Percentiles rank a stretch among this genome's conserved stretches.
Evolutionary conservation across 2,113 vertebrate species (phyloP).

Genomic region (Perccottus glenii): DNA sequence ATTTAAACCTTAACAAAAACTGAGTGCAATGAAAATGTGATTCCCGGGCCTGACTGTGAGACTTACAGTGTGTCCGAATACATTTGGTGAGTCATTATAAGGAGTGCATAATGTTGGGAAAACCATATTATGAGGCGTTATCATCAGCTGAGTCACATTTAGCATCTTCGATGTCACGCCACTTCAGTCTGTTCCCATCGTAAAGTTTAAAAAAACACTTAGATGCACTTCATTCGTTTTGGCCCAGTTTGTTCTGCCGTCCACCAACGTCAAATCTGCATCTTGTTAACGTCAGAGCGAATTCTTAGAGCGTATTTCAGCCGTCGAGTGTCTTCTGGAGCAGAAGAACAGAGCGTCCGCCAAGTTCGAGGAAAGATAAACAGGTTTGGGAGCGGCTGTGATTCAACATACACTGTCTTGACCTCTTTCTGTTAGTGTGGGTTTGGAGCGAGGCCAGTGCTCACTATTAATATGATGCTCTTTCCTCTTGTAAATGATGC

Average conservation of each 20-base stretch:
- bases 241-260: conserved; percentile 4
- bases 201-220: conserved; percentile 1
- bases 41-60: conserved; percentile 4
- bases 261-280: conserved; percentile 33
- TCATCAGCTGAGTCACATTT: conserved; percentile 15
- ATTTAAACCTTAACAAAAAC: conserved; percentile 42
- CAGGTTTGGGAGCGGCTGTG: conserved; percentile 40
- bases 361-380: conserved; percentile 61
- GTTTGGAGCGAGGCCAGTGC: conserved; percentile 36
- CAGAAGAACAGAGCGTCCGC: conserved; percentile 18
- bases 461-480: conserved; percentile 32
- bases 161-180: conserved; percentile 15
- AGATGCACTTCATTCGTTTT: conserved; percentile 10
- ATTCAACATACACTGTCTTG: conserved; percentile 24
- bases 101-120: neutral
- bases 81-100: neutral
- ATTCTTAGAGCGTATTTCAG: neutral
- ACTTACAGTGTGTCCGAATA: neutral
- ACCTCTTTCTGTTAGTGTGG: conserved; percentile 41
- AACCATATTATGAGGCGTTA: neutral
- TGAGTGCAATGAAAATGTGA: conserved; percentile 42
- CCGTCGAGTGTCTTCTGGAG: conserved; percentile 31
- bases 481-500: neutral
- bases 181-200: neutral
- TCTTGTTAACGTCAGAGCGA: conserved; percentile 58